Evolutionary conservation across 2,888 invertebrate species (phyloP).

Genomic region (Eudemis profundana): DNA sequence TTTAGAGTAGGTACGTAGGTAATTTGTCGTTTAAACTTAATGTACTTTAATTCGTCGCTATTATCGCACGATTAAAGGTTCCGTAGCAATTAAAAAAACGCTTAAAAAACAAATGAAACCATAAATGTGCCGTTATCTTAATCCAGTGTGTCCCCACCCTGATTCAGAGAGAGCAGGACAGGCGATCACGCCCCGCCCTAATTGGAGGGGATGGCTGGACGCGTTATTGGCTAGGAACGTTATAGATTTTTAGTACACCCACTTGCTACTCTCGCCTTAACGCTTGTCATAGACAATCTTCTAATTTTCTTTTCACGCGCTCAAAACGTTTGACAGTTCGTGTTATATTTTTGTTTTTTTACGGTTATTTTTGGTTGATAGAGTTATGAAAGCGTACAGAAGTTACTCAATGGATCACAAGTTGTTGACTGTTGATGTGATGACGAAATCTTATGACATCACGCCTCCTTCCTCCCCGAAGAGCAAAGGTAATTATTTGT

Average conservation of each 20-base stretch:
- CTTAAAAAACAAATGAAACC: constrained; percentile 20
- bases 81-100: constrained; percentile 17
- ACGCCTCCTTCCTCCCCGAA: constrained; percentile 75
- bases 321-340: constrained; percentile 31
- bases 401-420: constrained; percentile 61
- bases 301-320: constrained; percentile 59
- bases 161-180: constrained; percentile 68
- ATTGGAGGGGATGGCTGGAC: constrained; percentile 71
- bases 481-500: constrained; percentile 65
- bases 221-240: constrained; percentile 75
- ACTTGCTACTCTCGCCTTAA: constrained; percentile 35
- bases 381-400: constrained; percentile 61
- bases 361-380: constrained; percentile 44
- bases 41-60: too few relatives aligned
- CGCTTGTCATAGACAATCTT: constrained; percentile 37
- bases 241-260: constrained; percentile 77
- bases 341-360: constrained; percentile 38
- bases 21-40: too few relatives aligned
- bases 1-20: too few relatives aligned
- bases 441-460: constrained; percentile 54
- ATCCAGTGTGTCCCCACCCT: constrained; percentile 21
- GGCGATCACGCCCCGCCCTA: constrained; percentile 73
- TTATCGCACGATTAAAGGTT: constrained; percentile 3
- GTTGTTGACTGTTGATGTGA: constrained; percentile 62
- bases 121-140: constrained; percentile 55